Evolutionary conservation across 2,113 vertebrate genomes (phyloP).

Genomic region (Sprattus sprattus): DNA sequence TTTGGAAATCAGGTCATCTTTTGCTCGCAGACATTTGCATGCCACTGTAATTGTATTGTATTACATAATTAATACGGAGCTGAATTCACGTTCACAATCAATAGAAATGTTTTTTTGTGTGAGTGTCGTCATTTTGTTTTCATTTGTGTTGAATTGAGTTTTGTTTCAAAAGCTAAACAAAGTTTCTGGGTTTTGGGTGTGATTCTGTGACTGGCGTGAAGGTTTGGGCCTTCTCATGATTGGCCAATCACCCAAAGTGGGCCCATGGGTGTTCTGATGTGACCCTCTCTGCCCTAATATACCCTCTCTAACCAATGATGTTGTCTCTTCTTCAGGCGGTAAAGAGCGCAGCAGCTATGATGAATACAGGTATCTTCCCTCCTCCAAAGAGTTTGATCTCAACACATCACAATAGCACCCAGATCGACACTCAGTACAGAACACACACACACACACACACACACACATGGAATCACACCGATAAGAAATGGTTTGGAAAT

Average conservation of each 20-base stretch:
- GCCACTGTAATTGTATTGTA: neutral
- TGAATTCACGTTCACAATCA: neutral
- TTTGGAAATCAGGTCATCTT: too few species aligned
- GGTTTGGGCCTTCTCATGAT: too few species aligned
- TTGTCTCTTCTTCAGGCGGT: constrained; percentile 75
- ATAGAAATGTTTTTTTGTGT: neutral
- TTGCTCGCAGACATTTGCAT: too few species aligned
- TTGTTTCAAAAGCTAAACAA: too few species aligned
- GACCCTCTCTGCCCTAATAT: constrained; percentile 28
- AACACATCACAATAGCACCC: neutral
- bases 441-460: constrained; percentile 19
- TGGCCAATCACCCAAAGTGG: too few species aligned
- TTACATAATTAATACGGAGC: neutral
- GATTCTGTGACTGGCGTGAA: too few species aligned
- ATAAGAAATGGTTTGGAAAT: neutral
- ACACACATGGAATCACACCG: neutral
- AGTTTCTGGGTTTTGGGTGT: too few species aligned
- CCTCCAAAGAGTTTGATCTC: neutral
- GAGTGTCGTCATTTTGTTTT: neutral
- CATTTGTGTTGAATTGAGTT: neutral
- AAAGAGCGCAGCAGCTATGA: constrained; percentile 87
- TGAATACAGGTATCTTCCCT: constrained; percentile 86
- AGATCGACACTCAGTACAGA: neutral
- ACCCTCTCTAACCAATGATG: constrained; percentile 60
- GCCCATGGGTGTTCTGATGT: neutral